Conservation (phyloP, 2,888 invertebrate species). For the Norana najaformis region DNA sequence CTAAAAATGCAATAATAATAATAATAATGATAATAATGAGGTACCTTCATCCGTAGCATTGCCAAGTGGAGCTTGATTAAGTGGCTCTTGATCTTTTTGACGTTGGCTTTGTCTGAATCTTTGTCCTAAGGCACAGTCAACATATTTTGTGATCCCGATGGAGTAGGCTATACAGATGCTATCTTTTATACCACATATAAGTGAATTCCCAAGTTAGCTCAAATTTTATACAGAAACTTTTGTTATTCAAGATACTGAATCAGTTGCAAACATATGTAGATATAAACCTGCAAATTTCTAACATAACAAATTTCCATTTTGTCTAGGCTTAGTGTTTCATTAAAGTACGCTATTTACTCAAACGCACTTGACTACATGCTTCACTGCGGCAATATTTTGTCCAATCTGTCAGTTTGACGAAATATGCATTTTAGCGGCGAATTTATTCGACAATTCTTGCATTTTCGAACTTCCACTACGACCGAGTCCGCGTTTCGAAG, state of each 20-base stretch:
- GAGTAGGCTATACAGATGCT: not conserved
- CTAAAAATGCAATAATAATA: no score
- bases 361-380: no score
- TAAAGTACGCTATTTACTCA: not conserved
- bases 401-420: no score
- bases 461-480: no score
- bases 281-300: no score
- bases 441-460: no score
- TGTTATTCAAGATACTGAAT: not conserved
- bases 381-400: no score
- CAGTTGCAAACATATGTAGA: not conserved
- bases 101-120: not conserved
- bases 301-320: no score
- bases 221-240: not conserved
- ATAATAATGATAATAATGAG: no score
- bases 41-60: not conserved
- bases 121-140: not conserved
- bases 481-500: no score
- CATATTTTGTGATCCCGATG: not conserved
- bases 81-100: not conserved
- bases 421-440: no score
- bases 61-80: not conserved
- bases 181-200: not conserved
- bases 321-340: not conserved
- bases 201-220: not conserved